Base-by-base conservation (phyloP, 2,888 invertebrate species). In the Iphiclides podalirius region DNA sequence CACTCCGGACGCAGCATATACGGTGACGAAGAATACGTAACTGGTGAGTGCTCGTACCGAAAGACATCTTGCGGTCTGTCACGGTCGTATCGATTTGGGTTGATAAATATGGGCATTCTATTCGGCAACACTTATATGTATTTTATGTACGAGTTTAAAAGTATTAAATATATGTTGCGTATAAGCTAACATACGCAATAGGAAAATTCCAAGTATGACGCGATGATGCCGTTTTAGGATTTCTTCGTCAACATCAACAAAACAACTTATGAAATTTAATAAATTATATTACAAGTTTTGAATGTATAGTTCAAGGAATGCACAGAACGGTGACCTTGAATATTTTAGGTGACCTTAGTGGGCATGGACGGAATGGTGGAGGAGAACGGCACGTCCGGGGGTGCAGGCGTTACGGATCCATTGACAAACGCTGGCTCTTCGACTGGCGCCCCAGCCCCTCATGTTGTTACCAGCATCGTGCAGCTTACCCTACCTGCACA, bases 1-100 rank as follows among this genome's bases (percentile, higher is more conserved):
- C 95, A 95, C 94, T 95, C 95, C 94, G 94, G 94, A 94, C 93
- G 94, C 95, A 93, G 94, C 94, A 94, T 94, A 94, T 92, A 93
- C 93, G 93, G 95, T 95, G 95, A 95, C 95, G 95, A 95, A 94
- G 94, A 94, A 94, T 94, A 95, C 95, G 95, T 95, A 95, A 95
- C 94, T 93, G 94, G 94, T 94, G 93, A 94, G 93, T 94, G 92
- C 92, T 91, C 80, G 79, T 78, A 76, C 67, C 69, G 85, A 85
- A 87, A n/a, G 87, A 84, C 86, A 66, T 84, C 84, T 87, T 84
- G 79, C 83, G 79, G 84, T 75, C 85, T 86, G 87, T 88, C 87
- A 87, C 79, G 82, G 79, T 78, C 81, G 74, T 74, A 71, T 75
- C 72, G 73, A 79, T 80, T 79, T 76, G 75, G 70, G 73, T 75